phyloP scores from a whole-genome alignment of 2,113 vertebrate genomes.

The Tachysurus vachellii region DNA sequence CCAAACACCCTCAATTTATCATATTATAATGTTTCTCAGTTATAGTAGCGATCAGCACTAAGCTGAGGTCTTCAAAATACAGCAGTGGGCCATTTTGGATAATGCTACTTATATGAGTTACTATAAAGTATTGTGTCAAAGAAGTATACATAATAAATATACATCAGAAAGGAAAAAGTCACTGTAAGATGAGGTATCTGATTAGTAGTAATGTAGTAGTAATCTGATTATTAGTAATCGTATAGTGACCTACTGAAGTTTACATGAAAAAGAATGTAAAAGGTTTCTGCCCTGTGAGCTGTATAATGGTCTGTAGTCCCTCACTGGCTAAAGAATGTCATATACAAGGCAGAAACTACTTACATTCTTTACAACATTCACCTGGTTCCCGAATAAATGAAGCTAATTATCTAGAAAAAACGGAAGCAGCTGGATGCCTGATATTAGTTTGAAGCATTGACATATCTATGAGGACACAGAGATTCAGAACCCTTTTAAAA shows the following conservation, averaged over 20 bases:
- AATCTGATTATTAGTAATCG: no score
- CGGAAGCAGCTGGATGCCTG: slow-evolving; percentile 40
- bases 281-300: no score
- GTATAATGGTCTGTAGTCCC: no score
- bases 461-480: slow-evolving; percentile 5
- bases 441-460: slow-evolving; percentile 24
- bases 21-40: slow-evolving; percentile 18
- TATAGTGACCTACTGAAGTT: not conserved
- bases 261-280: no score
- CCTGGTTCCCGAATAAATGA: slow-evolving; percentile 24
- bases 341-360: not conserved
- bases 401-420: slow-evolving; percentile 27
- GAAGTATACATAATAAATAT: not conserved
- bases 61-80: not conserved
- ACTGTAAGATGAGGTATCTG: not conserved
- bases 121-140: not conserved
- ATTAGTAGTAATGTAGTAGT: no score
- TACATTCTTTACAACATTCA: not conserved
- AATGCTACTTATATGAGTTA: not conserved
- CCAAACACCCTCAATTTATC: slow-evolving; percentile 48
- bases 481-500: not conserved
- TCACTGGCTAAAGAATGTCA: not conserved
- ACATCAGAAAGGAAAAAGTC: not conserved
- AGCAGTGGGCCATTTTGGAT: not conserved
- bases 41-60: slow-evolving; percentile 36